These are phyloP conservation scores for Origma solitaria DNA, from an alignment of 2,113 vertebrate species.

Conservation along the genomic window DNA sequence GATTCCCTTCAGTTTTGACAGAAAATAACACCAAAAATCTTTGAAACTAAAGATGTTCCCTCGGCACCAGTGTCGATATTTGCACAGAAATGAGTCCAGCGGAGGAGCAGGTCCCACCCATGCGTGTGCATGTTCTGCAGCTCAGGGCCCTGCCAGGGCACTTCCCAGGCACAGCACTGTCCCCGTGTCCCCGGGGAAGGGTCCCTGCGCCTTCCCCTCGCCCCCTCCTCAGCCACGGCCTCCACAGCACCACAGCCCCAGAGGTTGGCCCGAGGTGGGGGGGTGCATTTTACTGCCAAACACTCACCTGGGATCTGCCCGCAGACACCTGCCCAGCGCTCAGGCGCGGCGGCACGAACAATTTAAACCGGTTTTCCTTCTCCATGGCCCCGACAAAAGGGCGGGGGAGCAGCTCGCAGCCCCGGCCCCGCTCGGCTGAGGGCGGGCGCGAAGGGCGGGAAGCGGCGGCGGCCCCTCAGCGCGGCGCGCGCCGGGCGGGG, in stretches of 20 bases:
- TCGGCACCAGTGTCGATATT: no score
- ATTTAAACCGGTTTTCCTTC: slow-evolving; percentile 47
- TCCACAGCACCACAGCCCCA: not conserved
- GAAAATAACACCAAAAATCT: not conserved
- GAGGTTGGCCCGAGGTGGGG: no score
- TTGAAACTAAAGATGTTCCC: no score
- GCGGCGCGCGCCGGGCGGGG: not conserved
- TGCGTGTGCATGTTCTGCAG: no score
- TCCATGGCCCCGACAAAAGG: slow-evolving; percentile 13
- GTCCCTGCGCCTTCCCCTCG: not conserved
- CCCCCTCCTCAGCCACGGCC: not conserved
- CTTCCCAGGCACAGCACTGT: not conserved
- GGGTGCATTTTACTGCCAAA: not conserved
- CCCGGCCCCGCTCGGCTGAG: not conserved
- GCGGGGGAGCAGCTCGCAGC: no score
- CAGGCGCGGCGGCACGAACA: slow-evolving; percentile 59
- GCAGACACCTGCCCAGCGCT: slow-evolving; percentile 44
- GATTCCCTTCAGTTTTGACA: accelerated
- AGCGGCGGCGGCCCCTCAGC: not conserved
- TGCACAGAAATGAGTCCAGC: accelerated
- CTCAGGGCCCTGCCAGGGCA: accelerated
- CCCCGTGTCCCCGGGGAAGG: accelerated
- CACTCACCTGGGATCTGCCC: slow-evolving; percentile 40
- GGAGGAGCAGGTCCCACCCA: no score
- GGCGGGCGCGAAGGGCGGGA: not conserved